These are phyloP conservation scores for Drosophila elegans DNA, from an alignment of 1,140 invertebrate species.

Conservation along the genomic window DNA sequence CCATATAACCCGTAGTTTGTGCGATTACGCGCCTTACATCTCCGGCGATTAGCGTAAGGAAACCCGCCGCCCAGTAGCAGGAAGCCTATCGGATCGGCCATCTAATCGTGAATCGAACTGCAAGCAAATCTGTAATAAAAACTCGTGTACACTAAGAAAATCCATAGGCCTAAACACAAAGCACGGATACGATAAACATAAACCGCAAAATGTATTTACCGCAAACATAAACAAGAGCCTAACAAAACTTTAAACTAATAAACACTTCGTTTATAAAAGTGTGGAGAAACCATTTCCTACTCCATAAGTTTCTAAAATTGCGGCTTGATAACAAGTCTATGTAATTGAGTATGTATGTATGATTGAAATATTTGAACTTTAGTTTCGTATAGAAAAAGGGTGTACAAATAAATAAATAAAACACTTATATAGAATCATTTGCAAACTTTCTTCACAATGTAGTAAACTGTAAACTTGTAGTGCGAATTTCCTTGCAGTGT, in stretches of 20 bases:
- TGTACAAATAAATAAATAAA: no score
- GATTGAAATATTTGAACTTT: no score
- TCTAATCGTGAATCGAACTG: conserved; percentile 52
- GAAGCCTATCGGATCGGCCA: conserved; percentile 44
- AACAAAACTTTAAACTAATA: not conserved
- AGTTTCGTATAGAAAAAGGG: no score
- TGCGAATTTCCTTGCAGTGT: not conserved
- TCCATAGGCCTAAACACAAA: not conserved
- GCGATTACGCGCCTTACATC: conserved; percentile 44
- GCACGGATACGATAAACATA: not conserved
- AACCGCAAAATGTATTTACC: not conserved
- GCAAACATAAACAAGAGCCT: conserved; percentile 2
- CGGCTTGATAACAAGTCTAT: no score
- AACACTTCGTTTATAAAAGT: not conserved
- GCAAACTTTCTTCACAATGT: no score
- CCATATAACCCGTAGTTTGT: conserved; percentile 22
- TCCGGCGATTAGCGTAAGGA: conserved; percentile 32
- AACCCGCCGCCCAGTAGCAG: conserved; percentile 21
- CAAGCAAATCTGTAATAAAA: conserved; percentile 69
- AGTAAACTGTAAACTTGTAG: no score
- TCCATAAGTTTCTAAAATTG: not conserved
- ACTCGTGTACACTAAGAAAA: conserved; percentile 23
- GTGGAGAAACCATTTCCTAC: not conserved
- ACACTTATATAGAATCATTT: no score
- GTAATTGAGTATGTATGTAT: no score